A percentile compares a stretch with the other conserved stretches of the same genome.
Evolutionary conservation across 2,113 vertebrate genomes (phyloP).

Genomic region (Motacilla alba): DNA sequence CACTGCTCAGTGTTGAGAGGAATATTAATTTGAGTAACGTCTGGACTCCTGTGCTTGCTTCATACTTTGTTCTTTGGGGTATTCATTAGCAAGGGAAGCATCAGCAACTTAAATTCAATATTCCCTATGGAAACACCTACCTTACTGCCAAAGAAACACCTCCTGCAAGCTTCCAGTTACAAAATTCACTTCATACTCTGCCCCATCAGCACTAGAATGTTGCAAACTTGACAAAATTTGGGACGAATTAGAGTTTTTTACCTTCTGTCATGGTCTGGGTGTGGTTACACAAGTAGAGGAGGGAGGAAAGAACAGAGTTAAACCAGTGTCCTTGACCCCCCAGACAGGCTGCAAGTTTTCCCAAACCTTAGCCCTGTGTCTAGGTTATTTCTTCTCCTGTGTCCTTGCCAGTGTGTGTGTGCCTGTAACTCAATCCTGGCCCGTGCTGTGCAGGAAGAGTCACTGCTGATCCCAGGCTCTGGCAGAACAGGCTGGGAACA

Average conservation of each 20-base stretch:
- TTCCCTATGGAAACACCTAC: background rate
- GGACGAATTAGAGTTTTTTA: background rate
- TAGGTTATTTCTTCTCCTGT: background rate
- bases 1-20: background rate
- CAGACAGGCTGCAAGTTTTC: background rate
- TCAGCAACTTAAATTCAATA: rapidly evolving
- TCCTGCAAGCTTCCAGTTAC: background rate
- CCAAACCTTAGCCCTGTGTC: background rate
- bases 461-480: background rate
- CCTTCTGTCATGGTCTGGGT: background rate
- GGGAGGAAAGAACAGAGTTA: background rate
- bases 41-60: background rate
- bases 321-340: background rate
- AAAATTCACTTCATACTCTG: background rate
- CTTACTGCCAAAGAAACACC: background rate
- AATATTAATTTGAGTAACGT: background rate
- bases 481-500: background rate
- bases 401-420: background rate
- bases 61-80: background rate
- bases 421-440: background rate
- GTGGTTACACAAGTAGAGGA: background rate
- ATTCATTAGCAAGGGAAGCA: background rate
- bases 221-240: background rate
- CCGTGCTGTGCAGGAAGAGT: background rate
- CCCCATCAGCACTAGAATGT: background rate